Percentiles rank a stretch among this genome's conserved stretches.
These are phyloP conservation scores for Tenthredo distinguenda DNA, from an alignment of 2,888 invertebrate genomes.

Conservation along the genomic window DNA sequence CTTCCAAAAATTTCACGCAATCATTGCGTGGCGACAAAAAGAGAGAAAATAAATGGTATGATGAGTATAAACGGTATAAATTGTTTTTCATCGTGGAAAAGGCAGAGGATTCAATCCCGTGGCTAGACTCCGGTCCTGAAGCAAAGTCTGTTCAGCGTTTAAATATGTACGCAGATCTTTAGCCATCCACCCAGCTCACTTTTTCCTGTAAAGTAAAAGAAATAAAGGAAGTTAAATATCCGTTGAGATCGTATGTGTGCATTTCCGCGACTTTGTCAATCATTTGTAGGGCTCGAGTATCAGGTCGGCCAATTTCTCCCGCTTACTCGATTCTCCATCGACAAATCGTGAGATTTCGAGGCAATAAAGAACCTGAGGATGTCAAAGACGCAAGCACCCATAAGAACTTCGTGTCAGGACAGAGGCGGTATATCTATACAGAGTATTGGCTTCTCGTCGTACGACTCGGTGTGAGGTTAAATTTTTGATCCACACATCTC, in stretches of 20 bases:
- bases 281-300: neutral
- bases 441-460: conserved; percentile 2
- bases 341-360: neutral
- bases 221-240: neutral
- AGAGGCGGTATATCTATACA: neutral
- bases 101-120: neutral
- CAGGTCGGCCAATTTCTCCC: neutral
- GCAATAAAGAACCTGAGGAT: neutral
- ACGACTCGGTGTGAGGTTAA: neutral
- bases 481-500: neutral
- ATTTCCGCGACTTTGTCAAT: neutral
- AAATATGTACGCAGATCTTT: neutral
- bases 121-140: neutral
- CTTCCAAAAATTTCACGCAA: neutral
- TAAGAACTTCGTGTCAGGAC: neutral
- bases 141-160: neutral
- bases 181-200: neutral
- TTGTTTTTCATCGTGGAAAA: neutral
- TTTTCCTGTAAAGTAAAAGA: neutral
- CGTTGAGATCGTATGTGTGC: neutral
- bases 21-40: neutral
- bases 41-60: neutral
- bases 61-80: neutral
- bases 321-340: neutral
- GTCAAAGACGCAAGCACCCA: neutral